Percentiles rank a stretch among this genome's conserved stretches.
Evolutionary conservation across 2,113 vertebrate genomes (phyloP).

Genomic region (Gavia stellata): DNA sequence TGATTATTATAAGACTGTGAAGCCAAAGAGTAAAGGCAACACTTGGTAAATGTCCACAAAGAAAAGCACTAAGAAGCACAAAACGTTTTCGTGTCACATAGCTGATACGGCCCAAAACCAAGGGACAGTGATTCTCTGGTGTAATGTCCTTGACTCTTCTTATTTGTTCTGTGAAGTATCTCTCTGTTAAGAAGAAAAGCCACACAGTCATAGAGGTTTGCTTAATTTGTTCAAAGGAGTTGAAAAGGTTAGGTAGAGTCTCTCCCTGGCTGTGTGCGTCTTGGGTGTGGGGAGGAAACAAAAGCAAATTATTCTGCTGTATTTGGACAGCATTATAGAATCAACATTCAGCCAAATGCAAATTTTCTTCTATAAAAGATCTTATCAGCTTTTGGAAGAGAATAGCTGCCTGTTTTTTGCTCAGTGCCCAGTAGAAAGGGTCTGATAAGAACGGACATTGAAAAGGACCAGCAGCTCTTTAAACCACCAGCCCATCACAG

Average conservation of each 20-base stretch:
- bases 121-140: neutral
- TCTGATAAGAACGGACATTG: neutral
- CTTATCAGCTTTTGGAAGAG: neutral
- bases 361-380: neutral
- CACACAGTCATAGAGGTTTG: neutral
- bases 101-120: neutral
- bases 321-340: neutral
- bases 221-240: neutral
- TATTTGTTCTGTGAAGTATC: neutral
- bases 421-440: neutral
- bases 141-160: neutral
- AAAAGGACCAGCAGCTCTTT: neutral
- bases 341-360: neutral
- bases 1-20: neutral
- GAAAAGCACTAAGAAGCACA: neutral
- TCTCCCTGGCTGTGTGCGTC: neutral
- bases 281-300: neutral
- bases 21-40: neutral
- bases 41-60: neutral
- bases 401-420: neutral
- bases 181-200: neutral
- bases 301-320: neutral
- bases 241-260: neutral
- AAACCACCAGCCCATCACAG: neutral
- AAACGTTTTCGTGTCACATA: rapidly evolving